Base-by-base conservation (phyloP, 2,888 invertebrate genomes). In the Buathra laborator region DNA sequence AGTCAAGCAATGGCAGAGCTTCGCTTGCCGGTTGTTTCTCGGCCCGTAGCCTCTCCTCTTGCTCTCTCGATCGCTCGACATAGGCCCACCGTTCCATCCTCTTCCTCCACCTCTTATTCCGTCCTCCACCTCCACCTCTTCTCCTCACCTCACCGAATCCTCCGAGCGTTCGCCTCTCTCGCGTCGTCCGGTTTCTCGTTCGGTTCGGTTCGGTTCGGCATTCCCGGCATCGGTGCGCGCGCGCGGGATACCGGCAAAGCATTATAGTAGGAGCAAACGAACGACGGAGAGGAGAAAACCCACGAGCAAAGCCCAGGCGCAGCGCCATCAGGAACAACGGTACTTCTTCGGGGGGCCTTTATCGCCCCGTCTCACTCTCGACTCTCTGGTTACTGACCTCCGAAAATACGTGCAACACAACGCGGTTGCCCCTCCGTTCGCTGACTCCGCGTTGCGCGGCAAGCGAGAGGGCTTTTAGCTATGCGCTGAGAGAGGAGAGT, bases 361-460 rank as follows among this genome's bases (percentile, higher is more conserved):
- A 72, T 88, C 87, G 87, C 7, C 32, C 32, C 90, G 88, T 90
- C 91, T 91, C 90, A 86, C 89, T 89, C 89, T 88, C 87, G 83
- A 82, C 88, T 88, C 88, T 88, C 91, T 92, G 93, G 93, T 93
- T 93, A 94, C 93, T 93, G 93, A 93, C 93, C 93, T 93, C 93
- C 93, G 93, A 93, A 93, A 93, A 92, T 92, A 92, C 91, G 62
- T 68, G 77, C 59, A 70, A 67, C 72, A 37, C 48, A 46, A 53
- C 32, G 46, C 48, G 59, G 66, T 37, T 14, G n/a, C 32, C 74
- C 46, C 79, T 48, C 56, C 66, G 16, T 72, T 24, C 64, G 56
- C 51, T 44, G 67, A 37, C 67, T 16, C 53, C 16, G 16, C n/a
- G 53, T 24, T 24, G 24, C 10, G 12, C 29, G 7, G 29, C 12